Evolutionary conservation across 1,140 invertebrate genomes (phyloP), one percentile per base, ranked within the genome.

Genomic region (Pantala flavescens): DNA sequence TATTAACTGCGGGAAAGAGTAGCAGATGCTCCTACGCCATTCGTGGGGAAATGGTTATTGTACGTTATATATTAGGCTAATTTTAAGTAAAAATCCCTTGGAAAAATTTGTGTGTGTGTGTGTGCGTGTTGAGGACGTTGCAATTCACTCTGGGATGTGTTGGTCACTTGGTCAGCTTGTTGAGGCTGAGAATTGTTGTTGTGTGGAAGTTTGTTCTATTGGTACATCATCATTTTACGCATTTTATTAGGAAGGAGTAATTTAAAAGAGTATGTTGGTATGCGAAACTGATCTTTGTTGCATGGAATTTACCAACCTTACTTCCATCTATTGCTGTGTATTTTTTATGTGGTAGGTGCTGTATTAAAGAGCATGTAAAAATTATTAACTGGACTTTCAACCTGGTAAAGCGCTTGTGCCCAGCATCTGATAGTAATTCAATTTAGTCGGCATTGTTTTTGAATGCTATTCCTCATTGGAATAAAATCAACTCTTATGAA

Each of bases 341-440:
- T 72, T 36, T 72, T 72, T 72, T 42, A 72, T 36, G 71, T 72
- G 71, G 71, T 72, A 72, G 71, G 71, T 72, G 71, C 71, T 72
- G 71, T 36, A 63, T 63, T 21, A 63, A 63, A 63, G 49, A 63
- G 49, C 49, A 63, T 63, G 49, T 63, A 63, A 63, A 63, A 63
- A 63, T 63, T 72, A 42, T 72, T 36, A 72, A 72, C 24, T 72
- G 71, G 42, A 71, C 5, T 71, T 71, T 14, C 9, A 72, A 72
- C 71, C 71, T 72, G 71, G 28, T 72, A 24, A 36, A 72, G 71
- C 23, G 42, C 71, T 36, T 72, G 71, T 72, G 24, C 71, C 24
- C 71, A 24, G 71, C 42, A n/a, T 72, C 19, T 28, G 42, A 72
- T 36, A 72, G 71, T 36, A 72, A 72, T 28, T 63, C 49, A 63